These are phyloP conservation scores for Anolis sagrei DNA, from an alignment of 2,113 vertebrate genomes.

Conservation along the genomic window DNA sequence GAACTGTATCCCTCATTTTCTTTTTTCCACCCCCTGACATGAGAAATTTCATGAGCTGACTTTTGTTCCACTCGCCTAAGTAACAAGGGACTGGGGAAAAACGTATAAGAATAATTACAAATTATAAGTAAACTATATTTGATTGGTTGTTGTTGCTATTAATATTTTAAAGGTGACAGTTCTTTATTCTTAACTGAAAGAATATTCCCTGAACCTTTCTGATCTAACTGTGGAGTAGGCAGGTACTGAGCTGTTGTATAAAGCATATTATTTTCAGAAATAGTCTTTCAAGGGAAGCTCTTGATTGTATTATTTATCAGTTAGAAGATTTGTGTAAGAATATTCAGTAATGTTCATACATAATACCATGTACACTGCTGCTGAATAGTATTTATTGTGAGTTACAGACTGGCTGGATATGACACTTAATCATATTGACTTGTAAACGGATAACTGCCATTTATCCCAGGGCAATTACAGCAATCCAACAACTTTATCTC, in stretches of 20 bases:
- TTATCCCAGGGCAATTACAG: not conserved
- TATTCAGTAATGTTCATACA: not conserved
- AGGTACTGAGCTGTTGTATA: not conserved
- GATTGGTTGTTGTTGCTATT: too few species aligned
- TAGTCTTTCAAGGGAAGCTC: not conserved
- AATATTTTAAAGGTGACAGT: not conserved
- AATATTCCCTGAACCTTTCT: not conserved
- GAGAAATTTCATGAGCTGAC: slow-evolving; percentile 9
- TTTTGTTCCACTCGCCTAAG: slow-evolving; percentile 57
- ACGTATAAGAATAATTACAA: slow-evolving; percentile 9
- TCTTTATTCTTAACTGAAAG: not conserved
- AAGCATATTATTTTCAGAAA: not conserved
- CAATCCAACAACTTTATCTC: not conserved
- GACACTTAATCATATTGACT: not conserved
- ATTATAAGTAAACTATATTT: not conserved
- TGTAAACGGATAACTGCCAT: not conserved
- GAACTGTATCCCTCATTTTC: not conserved
- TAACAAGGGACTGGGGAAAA: slow-evolving; percentile 52
- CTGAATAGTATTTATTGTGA: not conserved
- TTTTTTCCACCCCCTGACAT: slow-evolving; percentile 1
- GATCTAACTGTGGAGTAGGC: not conserved
- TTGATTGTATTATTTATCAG: not conserved
- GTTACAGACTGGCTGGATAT: not conserved
- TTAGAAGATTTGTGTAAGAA: not conserved
- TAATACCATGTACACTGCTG: not conserved